Evolutionary conservation across 2,113 vertebrate genomes (phyloP).

Genomic region (Ramphastos sulfuratus): DNA sequence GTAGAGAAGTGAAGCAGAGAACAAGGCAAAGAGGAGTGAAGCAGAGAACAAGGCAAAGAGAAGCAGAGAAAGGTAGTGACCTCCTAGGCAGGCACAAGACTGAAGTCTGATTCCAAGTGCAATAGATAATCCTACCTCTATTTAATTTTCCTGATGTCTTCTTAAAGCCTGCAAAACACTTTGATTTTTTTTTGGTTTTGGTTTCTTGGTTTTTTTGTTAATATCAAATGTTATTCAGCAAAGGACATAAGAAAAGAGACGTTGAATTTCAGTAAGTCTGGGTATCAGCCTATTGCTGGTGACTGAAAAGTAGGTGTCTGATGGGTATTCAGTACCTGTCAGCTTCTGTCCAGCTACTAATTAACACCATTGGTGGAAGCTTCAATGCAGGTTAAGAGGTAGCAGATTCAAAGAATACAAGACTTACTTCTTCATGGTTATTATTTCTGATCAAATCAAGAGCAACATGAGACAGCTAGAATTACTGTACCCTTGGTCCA

Average conservation of each 20-base stretch:
- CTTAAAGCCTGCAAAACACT: background rate
- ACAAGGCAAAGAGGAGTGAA: background rate
- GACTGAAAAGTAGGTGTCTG: background rate
- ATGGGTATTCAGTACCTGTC: background rate
- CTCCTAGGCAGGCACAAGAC: background rate
- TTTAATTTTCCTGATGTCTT: background rate
- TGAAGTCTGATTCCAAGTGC: background rate
- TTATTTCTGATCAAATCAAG: slow-evolving; percentile 22
- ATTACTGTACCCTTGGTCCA: background rate
- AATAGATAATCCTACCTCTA: background rate
- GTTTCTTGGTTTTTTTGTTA: background rate
- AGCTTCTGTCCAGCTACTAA: background rate
- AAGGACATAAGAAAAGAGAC: background rate
- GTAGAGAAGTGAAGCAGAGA: background rate
- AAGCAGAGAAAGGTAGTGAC: background rate
- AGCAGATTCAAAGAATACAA: background rate
- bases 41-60: background rate
- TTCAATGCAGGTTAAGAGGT: background rate
- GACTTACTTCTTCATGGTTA: background rate
- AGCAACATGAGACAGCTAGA: background rate
- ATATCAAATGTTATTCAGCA: background rate
- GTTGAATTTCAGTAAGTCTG: background rate
- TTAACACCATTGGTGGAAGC: background rate
- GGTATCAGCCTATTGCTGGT: background rate
- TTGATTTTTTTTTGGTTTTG: background rate